Conservation (phyloP, 2,113 vertebrate genomes). For the Ageneiosus marmoratus region DNA sequence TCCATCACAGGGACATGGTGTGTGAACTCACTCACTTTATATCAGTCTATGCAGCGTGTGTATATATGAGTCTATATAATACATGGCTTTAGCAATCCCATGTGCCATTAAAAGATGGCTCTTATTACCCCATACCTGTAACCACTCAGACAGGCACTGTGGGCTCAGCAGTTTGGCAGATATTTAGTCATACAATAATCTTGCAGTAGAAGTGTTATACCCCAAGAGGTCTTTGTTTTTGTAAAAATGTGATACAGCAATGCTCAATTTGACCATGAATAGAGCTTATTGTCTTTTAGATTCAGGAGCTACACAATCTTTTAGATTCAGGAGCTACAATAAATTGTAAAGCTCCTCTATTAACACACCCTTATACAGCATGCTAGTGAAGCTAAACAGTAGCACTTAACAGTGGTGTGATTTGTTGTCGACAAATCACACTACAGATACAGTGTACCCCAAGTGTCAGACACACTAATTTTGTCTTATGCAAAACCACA, state of each 20-base stretch:
- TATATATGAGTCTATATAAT: conserved; percentile 23
- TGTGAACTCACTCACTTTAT: conserved; percentile 54
- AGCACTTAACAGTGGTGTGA: background rate
- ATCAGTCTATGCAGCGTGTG: conserved; percentile 31
- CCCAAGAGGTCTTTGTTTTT: background rate
- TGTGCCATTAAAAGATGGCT: background rate
- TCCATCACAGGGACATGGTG: conserved; percentile 58
- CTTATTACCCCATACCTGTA: background rate
- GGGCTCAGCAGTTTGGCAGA: background rate
- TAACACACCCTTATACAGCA: background rate
- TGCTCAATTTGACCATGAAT: background rate
- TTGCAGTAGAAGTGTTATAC: background rate
- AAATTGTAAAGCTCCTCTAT: background rate
- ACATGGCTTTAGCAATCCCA: background rate
- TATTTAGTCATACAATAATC: background rate
- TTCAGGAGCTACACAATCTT: too few relatives aligned
- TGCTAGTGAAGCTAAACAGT: background rate
- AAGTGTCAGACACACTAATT: too few relatives aligned
- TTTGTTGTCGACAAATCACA: too few relatives aligned
- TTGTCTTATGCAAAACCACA: too few relatives aligned
- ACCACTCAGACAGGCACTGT: background rate
- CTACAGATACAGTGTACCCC: too few relatives aligned
- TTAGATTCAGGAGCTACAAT: background rate
- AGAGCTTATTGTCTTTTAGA: background rate
- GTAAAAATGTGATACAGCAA: background rate